Conservation (phyloP, 2,888 invertebrate species). For the Sturmia bella region DNA sequence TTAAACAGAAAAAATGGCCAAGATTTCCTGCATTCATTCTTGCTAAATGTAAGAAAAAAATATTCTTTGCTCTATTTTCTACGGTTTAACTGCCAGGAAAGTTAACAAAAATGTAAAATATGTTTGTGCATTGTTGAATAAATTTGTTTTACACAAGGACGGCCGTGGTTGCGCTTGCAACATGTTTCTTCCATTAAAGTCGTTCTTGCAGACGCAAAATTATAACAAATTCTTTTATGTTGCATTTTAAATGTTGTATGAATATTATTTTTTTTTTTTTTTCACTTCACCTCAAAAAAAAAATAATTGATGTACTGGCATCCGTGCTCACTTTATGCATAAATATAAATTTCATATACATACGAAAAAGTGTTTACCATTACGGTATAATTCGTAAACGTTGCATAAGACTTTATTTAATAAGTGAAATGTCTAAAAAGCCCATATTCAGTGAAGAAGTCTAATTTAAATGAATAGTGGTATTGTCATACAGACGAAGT, state of each 20-base stretch:
- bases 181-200: conserved; percentile 12
- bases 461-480: too few relatives aligned
- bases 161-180: not conserved
- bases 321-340: too few relatives aligned
- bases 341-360: too few relatives aligned
- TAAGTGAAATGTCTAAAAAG: too few relatives aligned
- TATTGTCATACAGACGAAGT: too few relatives aligned
- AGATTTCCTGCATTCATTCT: too few relatives aligned
- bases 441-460: too few relatives aligned
- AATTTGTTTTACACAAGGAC: conserved; percentile 23
- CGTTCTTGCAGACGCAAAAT: not conserved
- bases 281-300: too few relatives aligned
- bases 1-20: not conserved
- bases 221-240: not conserved
- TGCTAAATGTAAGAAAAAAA: not conserved
- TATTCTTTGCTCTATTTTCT: conserved; percentile 35
- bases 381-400: too few relatives aligned
- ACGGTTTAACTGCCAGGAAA: not conserved
- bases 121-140: not conserved
- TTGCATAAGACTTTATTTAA: too few relatives aligned
- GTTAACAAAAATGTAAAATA: not conserved
- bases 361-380: too few relatives aligned
- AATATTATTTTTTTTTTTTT: not conserved
- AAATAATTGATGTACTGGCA: too few relatives aligned
- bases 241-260: not conserved